A percentile compares a stretch with the other conserved stretches of the same genome.
These are phyloP conservation scores for Brachionus manjavacas DNA, from an alignment of 1,140 invertebrate species.

Conservation along the genomic window DNA sequence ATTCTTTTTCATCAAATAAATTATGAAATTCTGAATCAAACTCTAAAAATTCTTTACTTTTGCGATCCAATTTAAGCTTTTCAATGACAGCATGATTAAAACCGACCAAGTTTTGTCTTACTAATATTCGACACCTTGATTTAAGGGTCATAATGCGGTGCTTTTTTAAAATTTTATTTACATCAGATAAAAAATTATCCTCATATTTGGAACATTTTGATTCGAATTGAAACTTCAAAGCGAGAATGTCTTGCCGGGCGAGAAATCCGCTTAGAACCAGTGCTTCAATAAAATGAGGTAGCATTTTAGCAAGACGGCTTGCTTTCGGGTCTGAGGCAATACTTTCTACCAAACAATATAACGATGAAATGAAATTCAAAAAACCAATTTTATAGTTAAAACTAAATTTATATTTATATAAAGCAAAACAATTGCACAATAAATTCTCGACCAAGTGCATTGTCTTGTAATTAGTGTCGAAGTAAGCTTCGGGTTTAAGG, in stretches of 20 bases:
- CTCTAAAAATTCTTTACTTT: conserved; percentile 9
- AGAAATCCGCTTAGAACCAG: conserved; percentile 23
- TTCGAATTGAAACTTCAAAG: not conserved
- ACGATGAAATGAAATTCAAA: not conserved
- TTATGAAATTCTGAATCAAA: not conserved
- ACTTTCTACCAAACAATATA: not conserved
- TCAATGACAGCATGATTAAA: not conserved
- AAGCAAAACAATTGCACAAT: conserved; percentile 23
- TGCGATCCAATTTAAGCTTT: not conserved
- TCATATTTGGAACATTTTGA: not conserved
- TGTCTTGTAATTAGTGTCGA: not conserved
- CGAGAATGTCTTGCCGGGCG: not conserved
- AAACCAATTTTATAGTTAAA: conserved; percentile 1
- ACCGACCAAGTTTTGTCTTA: not conserved
- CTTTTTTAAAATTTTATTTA: not conserved
- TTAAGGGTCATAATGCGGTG: not conserved
- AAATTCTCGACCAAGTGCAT: not conserved
- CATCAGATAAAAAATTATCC: not conserved
- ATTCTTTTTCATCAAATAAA: not conserved
- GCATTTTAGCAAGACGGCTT: not conserved
- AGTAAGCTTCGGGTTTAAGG: not conserved
- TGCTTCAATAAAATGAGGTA: conserved; percentile 8
- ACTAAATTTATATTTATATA: conserved; percentile 23
- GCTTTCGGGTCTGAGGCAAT: not conserved
- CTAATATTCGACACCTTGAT: not conserved